These are phyloP conservation scores for Fissipunctia ypsillon DNA, from an alignment of 2,888 invertebrate genomes.

Conservation along the genomic window DNA sequence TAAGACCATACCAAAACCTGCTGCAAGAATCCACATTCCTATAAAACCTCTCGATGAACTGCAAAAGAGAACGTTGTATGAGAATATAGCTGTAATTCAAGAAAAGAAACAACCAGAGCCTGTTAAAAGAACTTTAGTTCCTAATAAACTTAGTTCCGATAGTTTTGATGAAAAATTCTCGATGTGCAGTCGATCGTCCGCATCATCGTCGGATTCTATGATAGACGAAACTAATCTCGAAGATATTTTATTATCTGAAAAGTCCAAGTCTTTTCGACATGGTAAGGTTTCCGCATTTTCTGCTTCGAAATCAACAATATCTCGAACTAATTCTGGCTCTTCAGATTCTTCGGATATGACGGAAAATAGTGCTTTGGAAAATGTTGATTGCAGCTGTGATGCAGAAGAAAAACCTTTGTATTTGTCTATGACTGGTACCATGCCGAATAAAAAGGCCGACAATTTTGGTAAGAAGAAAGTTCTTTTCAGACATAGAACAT, in stretches of 20 bases:
- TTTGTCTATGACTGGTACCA: constrained; percentile 85
- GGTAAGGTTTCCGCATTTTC: constrained; percentile 72
- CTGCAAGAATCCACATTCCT: constrained; percentile 82
- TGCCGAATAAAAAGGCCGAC: constrained; percentile 81
- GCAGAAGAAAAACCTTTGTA: constrained; percentile 78
- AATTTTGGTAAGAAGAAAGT: constrained; percentile 80
- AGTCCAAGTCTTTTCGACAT: constrained; percentile 87
- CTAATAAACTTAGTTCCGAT: constrained; percentile 67
- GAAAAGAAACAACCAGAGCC: constrained; percentile 77
- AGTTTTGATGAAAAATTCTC: constrained; percentile 70
- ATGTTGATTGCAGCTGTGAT: constrained; percentile 85
- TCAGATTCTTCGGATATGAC: constrained; percentile 83
- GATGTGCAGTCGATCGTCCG: constrained; percentile 80
- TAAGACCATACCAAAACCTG: constrained; percentile 80
- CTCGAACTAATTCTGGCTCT: constrained; percentile 80
- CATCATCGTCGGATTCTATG: constrained; percentile 85
- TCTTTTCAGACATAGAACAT: constrained; percentile 87
- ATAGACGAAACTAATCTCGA: constrained; percentile 87
- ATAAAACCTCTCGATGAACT: constrained; percentile 73
- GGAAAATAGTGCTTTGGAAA: constrained; percentile 87
- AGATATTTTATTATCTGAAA: constrained; percentile 86
- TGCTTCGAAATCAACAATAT: constrained; percentile 73
- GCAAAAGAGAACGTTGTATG: constrained; percentile 79
- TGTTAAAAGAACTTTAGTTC: constrained; percentile 76
- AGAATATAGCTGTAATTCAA: constrained; percentile 79